Percentiles rank a stretch among this genome's conserved stretches.
These are phyloP conservation scores for Hemibagrus wyckioides DNA, from an alignment of 2,113 vertebrate genomes.

Conservation along the genomic window DNA sequence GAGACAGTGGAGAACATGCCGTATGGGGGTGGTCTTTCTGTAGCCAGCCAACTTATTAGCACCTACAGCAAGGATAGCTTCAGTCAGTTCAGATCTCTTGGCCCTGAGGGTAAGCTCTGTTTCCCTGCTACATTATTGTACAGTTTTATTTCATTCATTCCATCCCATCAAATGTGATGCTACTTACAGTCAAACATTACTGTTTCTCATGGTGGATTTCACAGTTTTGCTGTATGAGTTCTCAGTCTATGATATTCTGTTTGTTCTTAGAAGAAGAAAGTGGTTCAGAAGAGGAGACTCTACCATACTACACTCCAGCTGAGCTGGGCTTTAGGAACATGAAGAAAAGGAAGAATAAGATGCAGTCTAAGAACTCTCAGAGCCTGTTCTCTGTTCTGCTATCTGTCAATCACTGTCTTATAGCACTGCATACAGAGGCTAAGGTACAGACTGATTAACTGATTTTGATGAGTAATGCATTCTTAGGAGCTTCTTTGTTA, in stretches of 20 bases:
- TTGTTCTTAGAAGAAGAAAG: slow-evolving; percentile 86
- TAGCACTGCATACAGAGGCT: slow-evolving; percentile 85
- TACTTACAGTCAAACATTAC: background rate
- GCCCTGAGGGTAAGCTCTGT: slow-evolving; percentile 82
- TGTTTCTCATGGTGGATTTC: background rate
- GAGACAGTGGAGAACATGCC: slow-evolving; percentile 95
- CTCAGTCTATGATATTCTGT: slow-evolving; percentile 2
- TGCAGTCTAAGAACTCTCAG: slow-evolving; percentile 85
- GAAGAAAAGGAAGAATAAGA: slow-evolving; percentile 86
- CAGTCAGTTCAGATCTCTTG: slow-evolving; percentile 86
- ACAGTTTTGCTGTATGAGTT: background rate
- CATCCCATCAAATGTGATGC: background rate
- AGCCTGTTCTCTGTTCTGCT: slow-evolving; percentile 89
- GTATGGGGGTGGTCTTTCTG: slow-evolving; percentile 91
- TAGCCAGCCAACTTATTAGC: slow-evolving; percentile 95
- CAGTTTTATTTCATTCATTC: background rate
- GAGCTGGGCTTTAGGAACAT: slow-evolving; percentile 85
- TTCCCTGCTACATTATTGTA: background rate
- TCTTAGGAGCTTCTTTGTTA: background rate
- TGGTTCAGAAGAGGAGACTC: slow-evolving; percentile 91
- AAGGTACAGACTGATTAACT: slow-evolving; percentile 73
- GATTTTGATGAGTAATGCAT: background rate
- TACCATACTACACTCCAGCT: slow-evolving; percentile 82
- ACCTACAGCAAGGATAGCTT: slow-evolving; percentile 94
- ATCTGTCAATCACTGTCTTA: slow-evolving; percentile 85